Evolutionary conservation across 2,888 invertebrate genomes (phyloP), one percentile per base, ranked within the genome.

Genomic region (Spodoptera littoralis): DNA sequence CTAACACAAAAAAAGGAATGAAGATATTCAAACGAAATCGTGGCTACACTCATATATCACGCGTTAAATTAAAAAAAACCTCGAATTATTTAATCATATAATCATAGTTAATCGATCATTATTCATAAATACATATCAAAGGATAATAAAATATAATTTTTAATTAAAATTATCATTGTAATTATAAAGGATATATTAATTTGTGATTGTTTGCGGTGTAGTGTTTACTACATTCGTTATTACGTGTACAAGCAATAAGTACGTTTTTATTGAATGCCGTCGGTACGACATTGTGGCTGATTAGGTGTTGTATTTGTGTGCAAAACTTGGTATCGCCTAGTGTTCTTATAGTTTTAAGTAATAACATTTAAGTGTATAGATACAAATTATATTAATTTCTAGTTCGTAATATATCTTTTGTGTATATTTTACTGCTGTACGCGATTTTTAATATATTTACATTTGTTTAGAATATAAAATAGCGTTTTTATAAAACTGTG

Each of bases 211-310:
- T 94, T 93, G 94, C 93, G 88, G 85, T 88, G 87, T 88, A 86
- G 91, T 76, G 77, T 78, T 73, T 76, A 81, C 76, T 78, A 77
- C 78, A 9, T 42, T 62, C 67, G 89, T 90, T 86, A 93, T 92
- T 93, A 94, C 94, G 94, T 94, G 94, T 94, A 94, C 89, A 94
- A 94, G 94, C 94, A 94, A 94, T 94, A 94, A 94, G 42, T 90
- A 92, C 83, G 86, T 90, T 93, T 93, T 92, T 92, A 92, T 90
- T 73, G 84, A 76, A 88, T 78, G 92, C 92, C 89, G 90, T 92
- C 88, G 83, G 79, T 71, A 83, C 72, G 90, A 90, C 87, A 86
- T 65, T 78, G 73, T 88, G 92, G 91, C 91, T 88, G 88, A 85
- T 58, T 93, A 81, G 91, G 85, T 94, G 93, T 93, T 92, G 93